Conservation (phyloP, 2,113 vertebrate genomes). For the Ramphastos sulfuratus region DNA sequence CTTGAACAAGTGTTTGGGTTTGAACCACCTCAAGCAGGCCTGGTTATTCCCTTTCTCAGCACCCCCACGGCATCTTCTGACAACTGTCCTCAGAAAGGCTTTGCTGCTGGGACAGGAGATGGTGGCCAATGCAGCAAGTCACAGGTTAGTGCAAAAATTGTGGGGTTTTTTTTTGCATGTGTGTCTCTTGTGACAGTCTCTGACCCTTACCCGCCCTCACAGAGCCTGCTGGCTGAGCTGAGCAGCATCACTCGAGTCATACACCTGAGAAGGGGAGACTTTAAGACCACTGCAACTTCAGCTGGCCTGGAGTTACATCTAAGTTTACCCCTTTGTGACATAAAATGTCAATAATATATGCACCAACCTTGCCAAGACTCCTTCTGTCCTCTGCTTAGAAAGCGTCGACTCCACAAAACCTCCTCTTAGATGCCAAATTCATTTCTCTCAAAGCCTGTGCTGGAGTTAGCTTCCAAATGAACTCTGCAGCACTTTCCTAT, state of each 20-base stretch:
- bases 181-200: neutral
- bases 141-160: neutral
- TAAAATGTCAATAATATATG: constrained; percentile 36
- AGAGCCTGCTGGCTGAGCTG: neutral
- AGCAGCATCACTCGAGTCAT: neutral
- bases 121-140: neutral
- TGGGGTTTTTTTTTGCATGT: neutral
- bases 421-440: constrained; percentile 33
- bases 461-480: neutral
- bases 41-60: neutral
- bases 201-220: neutral
- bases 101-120: neutral
- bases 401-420: constrained; percentile 34
- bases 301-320: neutral
- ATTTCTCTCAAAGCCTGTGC: constrained; percentile 10
- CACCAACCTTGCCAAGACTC: constrained; percentile 25
- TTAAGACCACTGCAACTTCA: neutral
- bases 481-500: neutral
- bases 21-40: neutral
- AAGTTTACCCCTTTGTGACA: constrained; percentile 17
- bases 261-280: neutral
- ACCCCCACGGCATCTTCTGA: neutral
- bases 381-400: constrained; percentile 39
- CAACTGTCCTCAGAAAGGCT: neutral
- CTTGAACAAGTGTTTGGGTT: neutral